phyloP scores from a whole-genome alignment of 1,140 invertebrate species.

The Caenorhabditis inopinata region DNA sequence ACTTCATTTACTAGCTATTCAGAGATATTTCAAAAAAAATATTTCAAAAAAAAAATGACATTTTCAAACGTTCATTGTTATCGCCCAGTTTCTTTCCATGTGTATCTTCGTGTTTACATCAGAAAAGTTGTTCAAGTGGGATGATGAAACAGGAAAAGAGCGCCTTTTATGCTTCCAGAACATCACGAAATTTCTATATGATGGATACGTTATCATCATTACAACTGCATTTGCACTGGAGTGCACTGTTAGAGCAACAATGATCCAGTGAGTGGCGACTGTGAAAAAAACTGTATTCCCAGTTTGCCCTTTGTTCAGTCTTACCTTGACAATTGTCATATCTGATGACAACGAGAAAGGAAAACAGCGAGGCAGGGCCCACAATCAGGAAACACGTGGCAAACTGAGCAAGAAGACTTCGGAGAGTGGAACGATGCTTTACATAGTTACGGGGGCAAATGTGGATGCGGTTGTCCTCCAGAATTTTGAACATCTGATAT shows the following conservation, averaged over 20 bases:
- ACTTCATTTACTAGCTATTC: no score
- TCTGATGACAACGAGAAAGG: neutral
- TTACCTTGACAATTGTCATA: conserved; percentile 7
- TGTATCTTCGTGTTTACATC: neutral
- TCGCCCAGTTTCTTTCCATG: neutral
- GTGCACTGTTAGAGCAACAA: neutral
- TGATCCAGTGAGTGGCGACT: neutral
- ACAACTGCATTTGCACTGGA: conserved; percentile 17
- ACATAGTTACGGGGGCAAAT: neutral
- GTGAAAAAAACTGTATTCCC: neutral
- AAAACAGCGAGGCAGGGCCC: neutral
- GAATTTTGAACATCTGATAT: neutral
- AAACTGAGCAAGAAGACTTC: conserved; percentile 26
- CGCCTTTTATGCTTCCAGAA: neutral
- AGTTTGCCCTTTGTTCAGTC: no score
- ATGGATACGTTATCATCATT: conserved; percentile 4
- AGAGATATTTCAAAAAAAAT: no score
- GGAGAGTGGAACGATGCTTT: neutral
- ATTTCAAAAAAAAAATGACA: no score
- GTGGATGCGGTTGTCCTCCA: neutral
- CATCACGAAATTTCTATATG: conserved; percentile 14
- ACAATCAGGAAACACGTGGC: conserved; percentile 17
- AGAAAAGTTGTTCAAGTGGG: neutral
- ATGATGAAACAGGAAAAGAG: neutral
- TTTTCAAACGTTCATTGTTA: neutral